These are phyloP conservation scores for Falco punctatus DNA, from an alignment of 2,113 vertebrate species.

Conservation along the genomic window DNA sequence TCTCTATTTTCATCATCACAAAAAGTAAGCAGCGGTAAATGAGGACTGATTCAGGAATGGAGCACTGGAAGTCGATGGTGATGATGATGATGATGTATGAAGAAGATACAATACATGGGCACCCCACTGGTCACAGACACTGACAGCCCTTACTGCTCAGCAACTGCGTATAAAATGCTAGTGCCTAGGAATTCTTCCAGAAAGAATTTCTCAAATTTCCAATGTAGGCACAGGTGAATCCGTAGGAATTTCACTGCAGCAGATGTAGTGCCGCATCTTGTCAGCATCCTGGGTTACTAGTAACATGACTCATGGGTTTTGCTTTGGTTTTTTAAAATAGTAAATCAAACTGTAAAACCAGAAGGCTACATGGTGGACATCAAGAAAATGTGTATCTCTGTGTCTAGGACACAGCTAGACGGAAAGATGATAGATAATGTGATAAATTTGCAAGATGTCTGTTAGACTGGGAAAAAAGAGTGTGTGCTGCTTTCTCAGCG, in stretches of 20 bases:
- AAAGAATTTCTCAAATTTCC: neutral
- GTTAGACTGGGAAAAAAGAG: neutral
- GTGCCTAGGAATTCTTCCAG: neutral
- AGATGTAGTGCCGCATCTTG: neutral
- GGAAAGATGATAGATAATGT: neutral
- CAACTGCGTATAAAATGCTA: rapidly evolving
- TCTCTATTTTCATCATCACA: neutral
- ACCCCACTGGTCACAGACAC: neutral
- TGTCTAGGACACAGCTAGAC: neutral
- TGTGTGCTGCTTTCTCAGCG: neutral
- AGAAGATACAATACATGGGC: neutral
- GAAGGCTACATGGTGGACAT: neutral
- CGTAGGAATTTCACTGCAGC: neutral
- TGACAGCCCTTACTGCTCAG: neutral
- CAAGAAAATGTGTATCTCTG: neutral
- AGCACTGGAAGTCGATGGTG: conserved; percentile 5
- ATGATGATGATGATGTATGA: conserved; percentile 26
- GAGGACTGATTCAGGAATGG: neutral
- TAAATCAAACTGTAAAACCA: neutral
- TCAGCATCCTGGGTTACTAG: neutral
- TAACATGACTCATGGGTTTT: neutral
- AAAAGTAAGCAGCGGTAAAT: conserved; percentile 15
- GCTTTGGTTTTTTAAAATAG: neutral
- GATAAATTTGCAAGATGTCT: neutral
- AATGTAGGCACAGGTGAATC: neutral